These are phyloP conservation scores for Cirrhinus mrigala DNA, from an alignment of 2,797 vertebrate species.

Conservation along the genomic window DNA sequence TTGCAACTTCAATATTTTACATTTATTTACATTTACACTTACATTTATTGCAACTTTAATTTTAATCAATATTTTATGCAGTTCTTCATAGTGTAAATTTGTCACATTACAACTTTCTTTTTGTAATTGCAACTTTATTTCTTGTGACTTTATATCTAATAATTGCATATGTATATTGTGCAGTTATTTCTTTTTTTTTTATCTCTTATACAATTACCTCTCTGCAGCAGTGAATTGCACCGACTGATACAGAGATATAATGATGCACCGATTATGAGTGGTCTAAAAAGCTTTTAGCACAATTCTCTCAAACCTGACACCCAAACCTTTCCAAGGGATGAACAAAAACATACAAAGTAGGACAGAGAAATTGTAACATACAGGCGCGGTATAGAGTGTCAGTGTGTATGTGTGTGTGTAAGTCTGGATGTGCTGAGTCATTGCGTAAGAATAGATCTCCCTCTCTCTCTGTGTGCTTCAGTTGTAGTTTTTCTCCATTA, in stretches of 20 bases:
- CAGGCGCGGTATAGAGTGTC: neutral
- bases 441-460: constrained; percentile 38
- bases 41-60: neutral
- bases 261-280: constrained; percentile 4
- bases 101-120: neutral
- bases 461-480: constrained; percentile 9
- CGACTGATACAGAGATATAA: constrained; percentile 22
- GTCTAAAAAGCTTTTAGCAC: constrained; percentile 31
- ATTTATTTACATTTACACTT: too few species aligned
- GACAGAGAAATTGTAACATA: constrained; percentile 22
- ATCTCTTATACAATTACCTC: neutral
- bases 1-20: too few species aligned
- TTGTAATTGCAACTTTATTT: neutral
- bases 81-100: neutral
- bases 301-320: constrained; percentile 5
- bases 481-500: constrained; percentile 45
- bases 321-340: constrained; percentile 5
- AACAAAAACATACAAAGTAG: constrained; percentile 30
- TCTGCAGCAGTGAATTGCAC: neutral
- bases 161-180: neutral
- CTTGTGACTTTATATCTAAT: neutral
- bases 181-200: neutral
- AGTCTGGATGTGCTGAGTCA: constrained; percentile 48
- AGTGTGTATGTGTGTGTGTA: constrained; percentile 20
- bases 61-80: neutral